phyloP scores from a whole-genome alignment of 2,113 vertebrate genomes.

The Proterorhinus semilunaris region DNA sequence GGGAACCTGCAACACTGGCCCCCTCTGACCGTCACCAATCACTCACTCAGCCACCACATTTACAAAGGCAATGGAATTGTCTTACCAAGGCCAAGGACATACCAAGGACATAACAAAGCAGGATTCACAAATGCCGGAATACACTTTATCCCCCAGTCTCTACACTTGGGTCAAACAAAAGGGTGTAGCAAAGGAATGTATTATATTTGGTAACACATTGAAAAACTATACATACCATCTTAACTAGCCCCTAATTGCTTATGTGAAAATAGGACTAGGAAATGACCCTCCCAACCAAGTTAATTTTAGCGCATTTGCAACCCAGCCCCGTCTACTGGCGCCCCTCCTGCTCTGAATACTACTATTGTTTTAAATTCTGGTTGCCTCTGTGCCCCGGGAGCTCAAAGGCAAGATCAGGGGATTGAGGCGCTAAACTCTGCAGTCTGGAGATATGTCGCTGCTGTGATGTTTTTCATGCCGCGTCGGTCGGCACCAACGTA shows the following conservation, averaged over 20 bases:
- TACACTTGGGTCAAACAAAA: neutral
- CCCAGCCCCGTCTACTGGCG: slow-evolving; percentile 15
- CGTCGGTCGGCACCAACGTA: slow-evolving; percentile 29
- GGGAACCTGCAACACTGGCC: too few relatives aligned
- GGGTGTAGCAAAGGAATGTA: neutral
- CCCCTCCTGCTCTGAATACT: slow-evolving; percentile 20
- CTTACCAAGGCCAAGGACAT: too few relatives aligned
- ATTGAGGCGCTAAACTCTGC: slow-evolving; percentile 60
- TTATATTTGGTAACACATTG: neutral
- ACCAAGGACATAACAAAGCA: too few relatives aligned
- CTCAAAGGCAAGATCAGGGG: slow-evolving; percentile 46
- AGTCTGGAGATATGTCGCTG: slow-evolving; percentile 29
- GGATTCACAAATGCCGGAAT: too few relatives aligned
- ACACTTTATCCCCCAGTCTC: neutral
- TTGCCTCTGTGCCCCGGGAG: slow-evolving; percentile 25
- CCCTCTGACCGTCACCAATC: too few relatives aligned
- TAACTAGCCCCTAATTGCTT: neutral
- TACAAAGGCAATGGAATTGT: too few relatives aligned
- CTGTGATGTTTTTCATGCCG: slow-evolving; percentile 38
- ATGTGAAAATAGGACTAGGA: slow-evolving; percentile 6
- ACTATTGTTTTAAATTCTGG: slow-evolving; percentile 36
- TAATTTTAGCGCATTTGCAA: neutral
- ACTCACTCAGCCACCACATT: too few relatives aligned
- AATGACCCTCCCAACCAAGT: slow-evolving; percentile 10
- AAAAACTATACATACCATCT: neutral